Base-by-base conservation (phyloP, 2,888 invertebrate genomes). In the Acleris sparsana region DNA sequence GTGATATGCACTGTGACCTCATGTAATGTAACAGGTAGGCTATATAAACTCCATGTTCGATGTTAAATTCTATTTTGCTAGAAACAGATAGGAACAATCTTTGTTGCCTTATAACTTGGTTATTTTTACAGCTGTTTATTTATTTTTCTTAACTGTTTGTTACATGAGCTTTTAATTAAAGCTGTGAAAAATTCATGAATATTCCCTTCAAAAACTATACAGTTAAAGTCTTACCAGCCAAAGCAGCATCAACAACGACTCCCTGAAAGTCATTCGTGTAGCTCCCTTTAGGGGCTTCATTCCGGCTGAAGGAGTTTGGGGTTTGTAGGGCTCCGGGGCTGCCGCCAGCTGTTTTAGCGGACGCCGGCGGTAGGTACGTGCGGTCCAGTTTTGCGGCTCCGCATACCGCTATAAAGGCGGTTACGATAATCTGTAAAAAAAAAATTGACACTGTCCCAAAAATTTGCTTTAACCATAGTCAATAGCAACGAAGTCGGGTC, bases 171-270 rank as follows among this genome's bases (percentile, higher is more conserved):
- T 25, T 25, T 25, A 25, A n/a, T 5, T 25, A 5, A 25, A 25
- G 25, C 5, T 25, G 25, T 22, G 22, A 22, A 22, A 22, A 22
- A 22, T 2, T 22, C 22, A 3, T 3, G 22, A 22, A 22, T 22
- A 22, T 22, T 22, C 22, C 3, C 6, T 33, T 33, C 33, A 33
- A 11, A 33, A n/a, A n/a, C n/a, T 16, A n/a, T 44, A 22, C 22
- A 39, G 13, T 18, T 3, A 13, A 43, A 16, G 7, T n/a, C 11
- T 11, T 62, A 55, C 62, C 90, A 53, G 89, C 80, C 3, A 82
- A 74, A 0, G 80, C 86, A 39, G 90, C 92, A 43, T 92, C 92
- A 2, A 92, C 89, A 0, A 92, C 88, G 0, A 92, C 87, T n/a
- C 91, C 92, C 75, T 87, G 81, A 64, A 78, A 85, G 0, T 88